Conservation (phyloP, 1,140 invertebrate genomes). For the Conus ventricosus region DNA sequence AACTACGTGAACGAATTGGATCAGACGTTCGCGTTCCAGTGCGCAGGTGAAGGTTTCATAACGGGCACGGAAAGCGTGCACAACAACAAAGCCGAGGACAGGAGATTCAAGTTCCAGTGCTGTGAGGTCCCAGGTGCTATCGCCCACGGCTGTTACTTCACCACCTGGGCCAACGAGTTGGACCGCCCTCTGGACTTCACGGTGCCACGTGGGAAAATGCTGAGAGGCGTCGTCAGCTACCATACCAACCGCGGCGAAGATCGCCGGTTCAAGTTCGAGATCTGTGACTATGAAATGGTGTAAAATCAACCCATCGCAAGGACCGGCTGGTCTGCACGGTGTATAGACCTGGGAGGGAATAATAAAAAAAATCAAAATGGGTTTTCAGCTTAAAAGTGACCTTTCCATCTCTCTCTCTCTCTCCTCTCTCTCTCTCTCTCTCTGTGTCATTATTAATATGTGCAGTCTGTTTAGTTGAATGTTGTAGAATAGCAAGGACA, state of each 20-base stretch:
- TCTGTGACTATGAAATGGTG: background rate
- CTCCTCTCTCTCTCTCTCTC: too few species aligned
- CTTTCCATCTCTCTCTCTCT: too few species aligned
- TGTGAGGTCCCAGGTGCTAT: constrained; percentile 25
- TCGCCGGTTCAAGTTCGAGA: background rate
- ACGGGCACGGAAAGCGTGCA: constrained; percentile 38
- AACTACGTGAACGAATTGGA: constrained; percentile 37
- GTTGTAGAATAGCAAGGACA: too few species aligned
- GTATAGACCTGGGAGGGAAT: too few species aligned
- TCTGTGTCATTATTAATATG: too few species aligned
- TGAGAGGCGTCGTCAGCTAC: constrained; percentile 11
- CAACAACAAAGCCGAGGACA: constrained; percentile 42
- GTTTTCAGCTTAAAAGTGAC: too few species aligned
- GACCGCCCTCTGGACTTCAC: background rate
- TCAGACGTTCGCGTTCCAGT: constrained; percentile 35
- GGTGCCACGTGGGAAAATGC: background rate
- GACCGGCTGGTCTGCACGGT: too few species aligned
- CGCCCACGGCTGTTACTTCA: constrained; percentile 1
- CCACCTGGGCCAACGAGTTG: background rate
- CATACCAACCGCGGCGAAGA: constrained; percentile 9
- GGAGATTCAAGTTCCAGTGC: constrained; percentile 40
- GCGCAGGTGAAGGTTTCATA: constrained; percentile 36
- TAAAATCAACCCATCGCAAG: background rate
- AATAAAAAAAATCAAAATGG: too few species aligned
- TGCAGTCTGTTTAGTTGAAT: too few species aligned